phyloP scores from a whole-genome alignment of 2,888 invertebrate genomes.

The Papilio demoleus region DNA sequence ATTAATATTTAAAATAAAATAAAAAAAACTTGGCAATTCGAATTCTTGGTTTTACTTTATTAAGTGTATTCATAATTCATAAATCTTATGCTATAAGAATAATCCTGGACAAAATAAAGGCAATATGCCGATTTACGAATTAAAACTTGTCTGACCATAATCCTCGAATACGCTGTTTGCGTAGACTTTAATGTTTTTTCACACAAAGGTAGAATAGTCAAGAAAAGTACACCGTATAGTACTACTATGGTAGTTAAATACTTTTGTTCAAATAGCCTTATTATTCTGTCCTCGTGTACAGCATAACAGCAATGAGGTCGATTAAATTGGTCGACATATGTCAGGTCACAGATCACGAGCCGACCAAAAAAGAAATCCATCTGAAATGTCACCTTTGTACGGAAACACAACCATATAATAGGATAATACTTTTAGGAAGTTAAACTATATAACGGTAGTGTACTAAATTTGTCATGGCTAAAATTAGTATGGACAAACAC shows the following conservation, averaged over 20 bases:
- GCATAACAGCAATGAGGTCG: constrained; percentile 62
- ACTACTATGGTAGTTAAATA: background rate
- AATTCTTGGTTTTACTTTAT: background rate
- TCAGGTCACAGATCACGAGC: constrained; percentile 59
- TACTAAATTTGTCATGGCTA: background rate
- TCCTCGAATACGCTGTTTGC: background rate
- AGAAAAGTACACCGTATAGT: background rate
- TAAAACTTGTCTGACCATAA: background rate
- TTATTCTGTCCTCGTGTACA: background rate
- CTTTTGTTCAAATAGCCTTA: background rate
- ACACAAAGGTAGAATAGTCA: background rate
- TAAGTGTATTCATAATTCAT: background rate
- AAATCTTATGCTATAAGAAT: background rate
- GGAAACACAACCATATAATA: constrained; percentile 9
- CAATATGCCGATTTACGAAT: background rate
- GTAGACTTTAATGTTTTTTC: background rate
- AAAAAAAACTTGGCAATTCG: background rate
- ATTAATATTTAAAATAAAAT: background rate
- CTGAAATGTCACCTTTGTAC: constrained; percentile 27
- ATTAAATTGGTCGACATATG: constrained; percentile 70
- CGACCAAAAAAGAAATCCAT: constrained; percentile 36
- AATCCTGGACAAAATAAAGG: background rate
- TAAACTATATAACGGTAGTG: background rate
- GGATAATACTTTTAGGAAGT: constrained; percentile 8
- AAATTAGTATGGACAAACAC: constrained; percentile 1